Percentiles rank a stretch among this genome's conserved stretches.
Conservation (phyloP, 2,888 invertebrate genomes). For the Ochropleura plecta region DNA sequence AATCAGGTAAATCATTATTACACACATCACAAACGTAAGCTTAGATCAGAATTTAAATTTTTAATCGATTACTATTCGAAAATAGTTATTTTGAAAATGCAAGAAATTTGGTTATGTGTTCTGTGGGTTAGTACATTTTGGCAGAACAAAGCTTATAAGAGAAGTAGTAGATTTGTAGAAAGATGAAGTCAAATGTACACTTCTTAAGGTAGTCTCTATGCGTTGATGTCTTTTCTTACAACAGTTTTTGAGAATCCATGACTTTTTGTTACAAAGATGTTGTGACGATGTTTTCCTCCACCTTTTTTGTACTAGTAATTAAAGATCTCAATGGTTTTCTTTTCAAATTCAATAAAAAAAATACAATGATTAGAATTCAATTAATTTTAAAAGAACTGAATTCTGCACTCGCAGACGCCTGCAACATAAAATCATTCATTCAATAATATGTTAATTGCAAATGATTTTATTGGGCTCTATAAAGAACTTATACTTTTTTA, state of each 20-base stretch:
- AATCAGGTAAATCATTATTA: background rate
- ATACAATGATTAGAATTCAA: background rate
- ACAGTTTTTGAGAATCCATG: constrained; percentile 2
- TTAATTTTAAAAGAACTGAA: too few species aligned
- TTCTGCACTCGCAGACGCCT: background rate
- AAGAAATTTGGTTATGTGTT: background rate
- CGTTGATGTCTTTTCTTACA: constrained; percentile 15
- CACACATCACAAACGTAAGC: background rate
- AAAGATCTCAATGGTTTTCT: constrained; percentile 36
- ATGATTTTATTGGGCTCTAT: background rate
- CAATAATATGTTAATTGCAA: background rate
- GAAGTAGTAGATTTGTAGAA: background rate
- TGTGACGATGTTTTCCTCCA: background rate
- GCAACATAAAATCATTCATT: background rate
- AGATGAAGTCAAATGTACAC: background rate
- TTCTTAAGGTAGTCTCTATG: background rate
- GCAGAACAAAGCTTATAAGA: background rate
- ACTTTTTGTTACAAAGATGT: background rate
- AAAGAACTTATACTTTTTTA: background rate
- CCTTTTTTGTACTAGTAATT: background rate
- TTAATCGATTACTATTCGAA: background rate
- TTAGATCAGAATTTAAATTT: background rate
- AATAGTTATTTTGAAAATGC: background rate
- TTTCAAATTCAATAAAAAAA: background rate
- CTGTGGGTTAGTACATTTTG: background rate